A percentile compares a stretch with the other conserved stretches of the same genome.
These are phyloP conservation scores for Camponotus floridanus DNA, from an alignment of 1,140 invertebrate species.

Conservation along the genomic window DNA sequence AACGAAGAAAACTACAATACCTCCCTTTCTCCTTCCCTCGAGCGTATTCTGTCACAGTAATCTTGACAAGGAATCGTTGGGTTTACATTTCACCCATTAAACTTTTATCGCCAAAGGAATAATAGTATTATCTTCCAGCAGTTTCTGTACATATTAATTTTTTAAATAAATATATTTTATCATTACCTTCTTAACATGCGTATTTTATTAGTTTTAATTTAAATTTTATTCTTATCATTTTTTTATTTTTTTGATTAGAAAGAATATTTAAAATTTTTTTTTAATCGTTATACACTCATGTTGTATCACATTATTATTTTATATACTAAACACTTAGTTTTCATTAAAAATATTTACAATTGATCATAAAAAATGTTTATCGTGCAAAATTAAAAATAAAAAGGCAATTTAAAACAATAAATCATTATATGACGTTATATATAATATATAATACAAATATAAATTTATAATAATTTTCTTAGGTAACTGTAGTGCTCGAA, in stretches of 20 bases:
- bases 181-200: not conserved
- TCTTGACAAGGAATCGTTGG: not conserved
- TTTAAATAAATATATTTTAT: constrained; percentile 10
- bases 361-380: not conserved
- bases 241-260: not conserved
- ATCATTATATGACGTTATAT: not conserved
- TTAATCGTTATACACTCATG: not conserved
- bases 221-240: not conserved
- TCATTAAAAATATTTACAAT: too few species aligned
- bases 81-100: not conserved
- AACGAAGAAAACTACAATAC: constrained; percentile 37
- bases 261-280: not conserved
- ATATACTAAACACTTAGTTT: not conserved
- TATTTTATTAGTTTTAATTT: not conserved
- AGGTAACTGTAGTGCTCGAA: not conserved
- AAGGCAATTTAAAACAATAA: not conserved
- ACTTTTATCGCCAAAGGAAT: not conserved
- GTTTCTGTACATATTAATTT: not conserved
- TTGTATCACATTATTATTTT: not conserved
- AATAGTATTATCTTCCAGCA: not conserved
- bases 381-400: not conserved
- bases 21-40: not conserved
- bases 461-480: not conserved
- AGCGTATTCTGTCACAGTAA: not conserved
- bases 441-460: not conserved